Evolutionary conservation across 2,113 vertebrate species (phyloP), one percentile per base, ranked within the genome.

Genomic region (Urocolius indicus): DNA sequence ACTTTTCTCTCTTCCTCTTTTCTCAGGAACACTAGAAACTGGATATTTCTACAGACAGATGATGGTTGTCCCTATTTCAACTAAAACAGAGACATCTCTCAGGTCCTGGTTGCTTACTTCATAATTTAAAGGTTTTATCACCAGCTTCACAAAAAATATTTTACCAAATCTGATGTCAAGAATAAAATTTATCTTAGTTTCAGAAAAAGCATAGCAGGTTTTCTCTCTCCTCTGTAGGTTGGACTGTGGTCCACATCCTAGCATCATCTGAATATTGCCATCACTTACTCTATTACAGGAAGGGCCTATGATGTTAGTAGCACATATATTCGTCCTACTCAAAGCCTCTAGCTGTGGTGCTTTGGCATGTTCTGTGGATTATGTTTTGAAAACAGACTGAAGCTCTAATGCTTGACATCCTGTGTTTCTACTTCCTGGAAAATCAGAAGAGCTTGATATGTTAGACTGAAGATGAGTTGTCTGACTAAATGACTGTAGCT

Each of bases 251-350:
- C 15, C 30, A 34, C 4, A 38, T 24, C 8, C 55, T 54, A 63
- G 14, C 27, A 7, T 77, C 34, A 73, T 27, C 38, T 65, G 32
- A 11, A 20, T 49, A 16, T 74, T 81, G 32, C 24, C 13, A 30
- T 74, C 43, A 45, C 23, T 32, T 36, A 59, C 9, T 30, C 18
- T 75, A 6, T 29, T 54, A 41, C 11, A 68, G 27, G 16, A 75
- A 78, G 13, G 24, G 4, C 9, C 11, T 74, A 5, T 48, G 55
- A 32, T 14, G 52, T 74, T 65, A 57, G 18, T n/a, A 29, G 9
- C 13, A 59, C 2, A 3, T 36, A 6, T 3, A 1, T n/a, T n/a
- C n/a, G n/a, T n/a, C n/a, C n/a, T 41, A 46, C 27, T 67, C 17
- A 16, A 86, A 55, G 63, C 36, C 43, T 4, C 22, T 63, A 49